Base-by-base conservation (phyloP, 2,888 invertebrate species). In the Eucera pruinosa region DNA sequence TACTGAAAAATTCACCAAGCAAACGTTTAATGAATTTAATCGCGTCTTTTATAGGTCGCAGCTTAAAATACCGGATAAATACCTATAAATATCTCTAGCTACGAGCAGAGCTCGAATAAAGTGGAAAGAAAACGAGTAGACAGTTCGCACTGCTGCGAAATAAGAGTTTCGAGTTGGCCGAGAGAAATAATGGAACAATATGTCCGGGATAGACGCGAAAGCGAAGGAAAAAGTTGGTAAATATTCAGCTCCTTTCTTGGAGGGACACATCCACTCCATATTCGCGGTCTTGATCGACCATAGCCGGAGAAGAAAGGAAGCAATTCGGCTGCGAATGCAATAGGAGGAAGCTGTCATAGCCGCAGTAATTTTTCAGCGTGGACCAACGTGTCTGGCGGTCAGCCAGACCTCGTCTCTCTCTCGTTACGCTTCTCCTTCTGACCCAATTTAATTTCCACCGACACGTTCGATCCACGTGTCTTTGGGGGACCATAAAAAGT, bases 261-360 rank as follows among this genome's bases (percentile, higher is more conserved):
- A 33, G 30, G 25, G 43, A 58, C 62, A 30, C 54, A 45, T 27
- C 62, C 78, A 64, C 18, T 64, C 39, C 65, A 69, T 68, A 71
- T 73, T 73, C 78, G 55, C 33, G 54, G 81, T 82, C 74, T 73
- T 78, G 80, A 87, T 86, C 85, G 85, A 86, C 87, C 80, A 75
- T 64, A 50, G n/a, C n/a, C n/a, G 15, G 41, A 41, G 27, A 33
- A 30, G 55, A 54, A 66, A 33, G 41, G 58, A 66, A 64, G 64
- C 45, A 58, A 52, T 58, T 57, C 64, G 41, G 20, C 36, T 20
- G 15, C 25, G 39, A 45, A 47, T 20, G 30, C 62, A 61, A 67
- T 76, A 65, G 45, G 69, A 69, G 48, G 62, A 75, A 72, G 66
- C 71, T 69, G 70, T 72, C 72, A 69, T 72, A 82, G 41, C 66